Percentiles rank a stretch among this genome's conserved stretches.
phyloP scores from a whole-genome alignment of 2,113 vertebrate genomes.

The Sporophila hypoxantha region DNA sequence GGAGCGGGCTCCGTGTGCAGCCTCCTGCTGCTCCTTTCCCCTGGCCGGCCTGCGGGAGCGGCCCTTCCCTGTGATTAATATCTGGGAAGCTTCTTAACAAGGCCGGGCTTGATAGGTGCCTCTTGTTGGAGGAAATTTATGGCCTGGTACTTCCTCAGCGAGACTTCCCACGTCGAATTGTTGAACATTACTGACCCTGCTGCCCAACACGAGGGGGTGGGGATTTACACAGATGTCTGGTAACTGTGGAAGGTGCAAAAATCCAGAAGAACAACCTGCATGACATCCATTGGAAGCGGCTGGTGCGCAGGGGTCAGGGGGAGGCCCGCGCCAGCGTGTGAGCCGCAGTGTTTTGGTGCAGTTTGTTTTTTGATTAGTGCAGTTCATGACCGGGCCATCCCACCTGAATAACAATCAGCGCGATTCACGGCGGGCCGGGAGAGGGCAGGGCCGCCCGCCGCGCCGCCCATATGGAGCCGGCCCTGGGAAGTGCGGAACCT shows the following conservation, averaged over 20 bases:
- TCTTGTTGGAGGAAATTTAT: conserved; percentile 77
- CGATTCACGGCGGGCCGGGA: conserved; percentile 58
- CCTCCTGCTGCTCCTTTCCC: conserved; percentile 1
- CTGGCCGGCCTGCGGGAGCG: background rate
- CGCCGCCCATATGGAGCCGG: conserved; percentile 39
- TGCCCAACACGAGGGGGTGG: conserved; percentile 65
- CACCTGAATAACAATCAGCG: conserved; percentile 64
- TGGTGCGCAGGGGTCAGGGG: conserved; percentile 53
- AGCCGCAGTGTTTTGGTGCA: conserved; percentile 56
- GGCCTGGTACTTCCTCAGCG: conserved; percentile 70
- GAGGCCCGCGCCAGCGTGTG: conserved; percentile 61
- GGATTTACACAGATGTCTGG: conserved; percentile 68
- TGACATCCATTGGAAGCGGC: conserved; percentile 61
- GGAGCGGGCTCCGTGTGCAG: background rate
- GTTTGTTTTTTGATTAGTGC: conserved; percentile 67
- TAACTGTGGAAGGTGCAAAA: conserved; percentile 67
- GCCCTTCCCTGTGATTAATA: conserved; percentile 52
- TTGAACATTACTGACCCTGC: conserved; percentile 72
- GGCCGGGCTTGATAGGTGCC: conserved; percentile 61
- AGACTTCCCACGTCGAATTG: conserved; percentile 79
- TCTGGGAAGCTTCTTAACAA: conserved; percentile 63
- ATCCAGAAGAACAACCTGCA: conserved; percentile 63
- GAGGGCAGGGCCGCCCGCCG: conserved; percentile 34
- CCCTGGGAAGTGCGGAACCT: conserved; percentile 42
- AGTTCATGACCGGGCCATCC: conserved; percentile 69